Conservation (phyloP, 2,113 vertebrate species). For the Lates calcarifer region DNA sequence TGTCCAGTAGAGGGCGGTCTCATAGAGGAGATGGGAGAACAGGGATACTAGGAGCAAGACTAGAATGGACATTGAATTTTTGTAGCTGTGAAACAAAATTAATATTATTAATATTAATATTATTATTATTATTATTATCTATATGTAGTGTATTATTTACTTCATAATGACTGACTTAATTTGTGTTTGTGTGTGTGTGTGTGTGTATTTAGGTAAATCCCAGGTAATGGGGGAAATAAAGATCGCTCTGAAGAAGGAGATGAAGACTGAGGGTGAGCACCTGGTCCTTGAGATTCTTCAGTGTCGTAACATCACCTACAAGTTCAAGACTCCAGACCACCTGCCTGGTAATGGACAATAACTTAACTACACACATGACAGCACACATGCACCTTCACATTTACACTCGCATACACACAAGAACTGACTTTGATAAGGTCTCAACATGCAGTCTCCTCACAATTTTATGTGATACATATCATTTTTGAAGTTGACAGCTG, state of each 20-base stretch:
- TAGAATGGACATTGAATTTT: background rate
- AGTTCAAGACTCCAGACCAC: conserved; percentile 98
- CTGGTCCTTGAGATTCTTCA: conserved; percentile 97
- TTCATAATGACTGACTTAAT: background rate
- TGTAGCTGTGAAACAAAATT: background rate
- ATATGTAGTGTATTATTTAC: background rate
- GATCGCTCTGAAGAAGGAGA: conserved; percentile 97
- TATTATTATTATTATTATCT: too few relatives aligned
- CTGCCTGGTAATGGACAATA: conserved; percentile 89
- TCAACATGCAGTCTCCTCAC: background rate
- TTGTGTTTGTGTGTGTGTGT: conserved; percentile 35
- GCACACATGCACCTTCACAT: background rate
- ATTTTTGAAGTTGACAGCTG: conserved; percentile 43
- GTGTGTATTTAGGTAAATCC: conserved; percentile 89
- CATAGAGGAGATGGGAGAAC: background rate
- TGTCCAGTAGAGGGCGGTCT: conserved; percentile 48
- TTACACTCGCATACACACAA: background rate
- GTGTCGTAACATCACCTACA: conserved; percentile 99
- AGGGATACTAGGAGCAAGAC: background rate
- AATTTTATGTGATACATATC: background rate
- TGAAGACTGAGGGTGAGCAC: conserved; percentile 98
- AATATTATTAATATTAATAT: too few relatives aligned
- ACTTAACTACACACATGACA: background rate
- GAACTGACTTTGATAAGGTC: background rate
- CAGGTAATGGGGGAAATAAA: conserved; percentile 99